Conservation (phyloP, 2,797 vertebrate species). For the Scolopax rusticola region DNA sequence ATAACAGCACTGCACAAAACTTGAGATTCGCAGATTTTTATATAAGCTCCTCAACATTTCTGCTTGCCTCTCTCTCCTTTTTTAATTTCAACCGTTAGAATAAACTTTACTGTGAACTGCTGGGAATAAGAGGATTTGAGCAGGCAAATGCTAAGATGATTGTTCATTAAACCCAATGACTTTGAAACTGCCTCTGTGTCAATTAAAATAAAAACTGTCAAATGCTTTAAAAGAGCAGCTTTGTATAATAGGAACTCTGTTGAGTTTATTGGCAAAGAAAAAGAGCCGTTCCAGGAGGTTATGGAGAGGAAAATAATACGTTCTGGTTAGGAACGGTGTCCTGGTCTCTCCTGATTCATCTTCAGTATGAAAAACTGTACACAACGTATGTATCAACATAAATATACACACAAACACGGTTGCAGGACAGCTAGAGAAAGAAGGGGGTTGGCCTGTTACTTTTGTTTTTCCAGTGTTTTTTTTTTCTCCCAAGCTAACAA, state of each 20-base stretch:
- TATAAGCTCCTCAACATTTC: constrained; percentile 66
- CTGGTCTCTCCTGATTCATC: neutral
- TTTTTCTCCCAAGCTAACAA: constrained; percentile 33
- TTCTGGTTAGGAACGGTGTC: neutral
- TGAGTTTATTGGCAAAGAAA: constrained; percentile 50
- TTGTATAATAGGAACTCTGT: constrained; percentile 69
- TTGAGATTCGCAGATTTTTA: constrained; percentile 50
- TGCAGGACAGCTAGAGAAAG: constrained; percentile 2
- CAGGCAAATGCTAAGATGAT: constrained; percentile 67
- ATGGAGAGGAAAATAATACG: neutral
- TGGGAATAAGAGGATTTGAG: constrained; percentile 41
- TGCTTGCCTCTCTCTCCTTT: constrained; percentile 62
- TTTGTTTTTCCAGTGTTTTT: neutral
- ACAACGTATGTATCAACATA: neutral
- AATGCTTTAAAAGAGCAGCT: constrained; percentile 63
- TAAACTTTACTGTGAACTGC: constrained; percentile 63
- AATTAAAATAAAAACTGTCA: constrained; percentile 69
- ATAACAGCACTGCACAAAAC: constrained; percentile 47
- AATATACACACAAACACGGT: neutral
- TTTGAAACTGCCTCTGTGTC: constrained; percentile 64
- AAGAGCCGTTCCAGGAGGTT: neutral
- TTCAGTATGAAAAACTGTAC: neutral
- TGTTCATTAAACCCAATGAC: constrained; percentile 64
- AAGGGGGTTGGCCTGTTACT: neutral
- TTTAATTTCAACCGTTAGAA: constrained; percentile 66